These are phyloP conservation scores for Zenarchopterus dispar DNA, from an alignment of 2,797 vertebrate species.

Conservation along the genomic window DNA sequence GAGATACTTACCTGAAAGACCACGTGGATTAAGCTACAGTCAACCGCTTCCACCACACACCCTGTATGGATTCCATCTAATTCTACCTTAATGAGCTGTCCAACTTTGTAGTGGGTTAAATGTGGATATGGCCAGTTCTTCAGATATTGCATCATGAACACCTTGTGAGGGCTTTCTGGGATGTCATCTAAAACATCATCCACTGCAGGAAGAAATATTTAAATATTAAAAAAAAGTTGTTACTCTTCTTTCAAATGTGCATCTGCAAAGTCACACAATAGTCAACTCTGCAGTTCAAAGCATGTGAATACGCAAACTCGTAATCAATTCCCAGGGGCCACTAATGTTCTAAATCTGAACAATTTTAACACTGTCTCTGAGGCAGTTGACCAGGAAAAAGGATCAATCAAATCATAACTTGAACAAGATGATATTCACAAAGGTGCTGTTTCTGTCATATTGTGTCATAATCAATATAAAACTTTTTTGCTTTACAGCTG, in stretches of 20 bases:
- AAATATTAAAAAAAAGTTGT: background rate
- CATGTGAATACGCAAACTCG: too few species aligned
- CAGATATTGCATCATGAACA: constrained; percentile 89
- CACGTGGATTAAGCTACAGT: constrained; percentile 84
- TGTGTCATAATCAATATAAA: too few species aligned
- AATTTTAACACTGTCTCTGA: too few species aligned
- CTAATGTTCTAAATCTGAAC: too few species aligned
- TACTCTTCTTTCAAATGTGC: background rate
- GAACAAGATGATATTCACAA: too few species aligned
- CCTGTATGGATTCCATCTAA: constrained; percentile 86
- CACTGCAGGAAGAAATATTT: constrained; percentile 75
- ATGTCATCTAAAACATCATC: constrained; percentile 86
- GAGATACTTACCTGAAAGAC: constrained; percentile 57
- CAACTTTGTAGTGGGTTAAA: constrained; percentile 87
- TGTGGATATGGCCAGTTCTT: constrained; percentile 90
- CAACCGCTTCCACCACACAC: constrained; percentile 87
- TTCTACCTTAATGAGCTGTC: constrained; percentile 87
- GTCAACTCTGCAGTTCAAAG: background rate
- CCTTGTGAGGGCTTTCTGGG: constrained; percentile 81
- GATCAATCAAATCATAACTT: too few species aligned
- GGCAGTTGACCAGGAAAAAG: too few species aligned
- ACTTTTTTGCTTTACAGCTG: too few species aligned
- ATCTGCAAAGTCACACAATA: background rate
- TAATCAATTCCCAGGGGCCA: too few species aligned
- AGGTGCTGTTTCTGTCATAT: too few species aligned